Base-by-base conservation (phyloP, 37 sponge, comb jelly and placozoan species). In the Lycopodina hypogea region DNA sequence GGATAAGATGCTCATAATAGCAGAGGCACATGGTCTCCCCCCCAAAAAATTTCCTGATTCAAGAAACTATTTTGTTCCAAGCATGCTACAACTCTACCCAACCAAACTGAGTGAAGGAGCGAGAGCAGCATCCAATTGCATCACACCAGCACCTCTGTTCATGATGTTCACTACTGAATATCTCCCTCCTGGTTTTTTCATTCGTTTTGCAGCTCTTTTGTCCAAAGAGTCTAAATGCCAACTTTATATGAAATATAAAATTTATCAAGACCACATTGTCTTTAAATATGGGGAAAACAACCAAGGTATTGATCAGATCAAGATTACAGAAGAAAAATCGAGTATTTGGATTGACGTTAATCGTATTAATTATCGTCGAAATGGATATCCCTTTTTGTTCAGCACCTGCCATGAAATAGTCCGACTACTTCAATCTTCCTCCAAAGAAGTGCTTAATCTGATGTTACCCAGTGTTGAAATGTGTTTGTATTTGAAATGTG, bases 171-270 rank as follows among this genome's bases (percentile, higher is more conserved):
- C 56, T 3, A 28, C n/a, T 0, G 69, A 75, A 62, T 65, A 65
- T 33, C 78, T 87, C 9, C 88, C 88, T 29, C 88, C 82, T 48
- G 82, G 86, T n/a, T 86, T 56, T 60, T 79, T 86, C 58, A 79
- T 42, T 66, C 86, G 86, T 26, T 50, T 86, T 7, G 86, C 72
- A 21, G 60, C 74, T 37, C 0, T 74, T 29, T 59, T 86, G 3
- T 41, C 80, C 15, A 77, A 42, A 18, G 26, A 56, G 11, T 1
- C 1, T 3, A 34, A 33, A 1, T 68, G 15, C 29, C 0, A 39
- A 23, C 23, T 80, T 17, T 14, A 28, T 23, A 80, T 86, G 39
- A 37, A 66, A 2, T 45, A 55, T 14, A 71, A 59, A 12, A 42
- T 86, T 0, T 86, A 75, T 51, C 65, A 76, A 21, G 74, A 80